phyloP scores from a whole-genome alignment of 2,888 invertebrate genomes.

The Idaea biselata region DNA sequence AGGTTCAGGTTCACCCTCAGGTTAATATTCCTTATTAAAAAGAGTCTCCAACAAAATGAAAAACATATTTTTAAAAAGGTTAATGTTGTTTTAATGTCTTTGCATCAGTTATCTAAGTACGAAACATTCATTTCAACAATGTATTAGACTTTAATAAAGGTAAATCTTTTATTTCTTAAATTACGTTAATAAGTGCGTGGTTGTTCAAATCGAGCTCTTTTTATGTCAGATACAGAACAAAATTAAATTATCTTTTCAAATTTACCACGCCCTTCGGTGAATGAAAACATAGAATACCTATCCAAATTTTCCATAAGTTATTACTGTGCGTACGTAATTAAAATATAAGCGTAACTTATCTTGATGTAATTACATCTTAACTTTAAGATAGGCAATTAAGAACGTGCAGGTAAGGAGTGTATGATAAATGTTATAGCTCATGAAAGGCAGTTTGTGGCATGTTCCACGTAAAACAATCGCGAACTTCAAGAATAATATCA shows the following conservation, averaged over 20 bases:
- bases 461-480: background rate
- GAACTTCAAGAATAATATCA: background rate
- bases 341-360: background rate
- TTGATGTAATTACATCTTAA: background rate
- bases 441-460: background rate
- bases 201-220: too few relatives aligned
- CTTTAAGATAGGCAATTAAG: background rate
- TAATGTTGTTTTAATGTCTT: too few relatives aligned
- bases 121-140: too few relatives aligned
- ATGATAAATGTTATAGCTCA: background rate
- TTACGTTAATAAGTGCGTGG: too few relatives aligned
- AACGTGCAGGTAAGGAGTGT: background rate
- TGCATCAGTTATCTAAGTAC: too few relatives aligned
- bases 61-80: too few relatives aligned
- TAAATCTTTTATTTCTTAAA: too few relatives aligned
- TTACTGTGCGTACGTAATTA: background rate
- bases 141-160: too few relatives aligned
- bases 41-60: too few relatives aligned
- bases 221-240: too few relatives aligned
- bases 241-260: background rate
- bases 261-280: background rate
- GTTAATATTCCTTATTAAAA: too few relatives aligned
- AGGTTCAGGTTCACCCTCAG: too few relatives aligned
- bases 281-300: background rate
- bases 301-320: background rate